Evolutionary conservation across 2,113 vertebrate genomes (phyloP).

Genomic region (Pelvicachromis taeniatus): DNA sequence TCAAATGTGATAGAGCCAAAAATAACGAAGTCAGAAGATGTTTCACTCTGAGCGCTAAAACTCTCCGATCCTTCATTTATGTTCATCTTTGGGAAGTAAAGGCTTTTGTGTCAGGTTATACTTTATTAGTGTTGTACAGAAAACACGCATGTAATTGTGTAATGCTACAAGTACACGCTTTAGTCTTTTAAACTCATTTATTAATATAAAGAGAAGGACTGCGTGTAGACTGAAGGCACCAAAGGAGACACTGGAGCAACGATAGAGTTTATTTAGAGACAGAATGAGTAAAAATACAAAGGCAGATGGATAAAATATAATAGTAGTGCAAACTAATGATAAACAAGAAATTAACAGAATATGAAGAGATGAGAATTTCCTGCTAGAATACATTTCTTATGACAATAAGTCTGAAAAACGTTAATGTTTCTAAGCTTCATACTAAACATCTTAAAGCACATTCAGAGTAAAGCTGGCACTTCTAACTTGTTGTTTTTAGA

Average conservation of each 20-base stretch:
- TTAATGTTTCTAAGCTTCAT: neutral
- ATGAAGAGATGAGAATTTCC: neutral
- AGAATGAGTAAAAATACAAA: neutral
- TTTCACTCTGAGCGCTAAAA: neutral
- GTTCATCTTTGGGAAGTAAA: neutral
- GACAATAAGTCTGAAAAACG: neutral
- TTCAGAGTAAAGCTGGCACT: neutral
- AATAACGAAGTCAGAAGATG: neutral
- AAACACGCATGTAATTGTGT: neutral
- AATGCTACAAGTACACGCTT: neutral
- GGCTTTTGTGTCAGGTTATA: neutral
- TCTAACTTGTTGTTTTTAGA: neutral
- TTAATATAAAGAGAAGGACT: neutral
- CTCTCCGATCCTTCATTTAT: neutral
- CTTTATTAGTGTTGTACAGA: neutral
- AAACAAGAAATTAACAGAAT: neutral
- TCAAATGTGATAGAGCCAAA: neutral
- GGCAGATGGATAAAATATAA: neutral
- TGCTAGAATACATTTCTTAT: neutral
- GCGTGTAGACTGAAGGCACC: accelerated
- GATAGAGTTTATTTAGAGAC: neutral
- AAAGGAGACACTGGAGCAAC: neutral
- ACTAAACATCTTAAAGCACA: neutral
- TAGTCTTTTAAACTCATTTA: neutral
- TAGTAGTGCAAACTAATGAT: neutral